Evolutionary conservation across 2,113 vertebrate genomes (phyloP), one percentile per base, ranked within the genome.

Genomic region (Tor tambroides): DNA sequence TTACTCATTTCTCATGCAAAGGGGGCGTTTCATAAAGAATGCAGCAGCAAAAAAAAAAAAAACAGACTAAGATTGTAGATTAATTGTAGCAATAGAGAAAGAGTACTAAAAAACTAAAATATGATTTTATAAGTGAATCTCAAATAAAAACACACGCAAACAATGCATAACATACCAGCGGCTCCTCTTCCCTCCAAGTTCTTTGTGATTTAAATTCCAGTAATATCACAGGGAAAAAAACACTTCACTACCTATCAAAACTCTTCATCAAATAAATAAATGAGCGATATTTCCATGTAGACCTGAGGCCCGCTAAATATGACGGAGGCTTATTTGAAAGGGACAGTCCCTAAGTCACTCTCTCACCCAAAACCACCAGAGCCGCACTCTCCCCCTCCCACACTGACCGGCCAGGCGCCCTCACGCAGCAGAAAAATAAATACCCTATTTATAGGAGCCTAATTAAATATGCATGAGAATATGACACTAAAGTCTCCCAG

Each of bases 401-500:
- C 83, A 85, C 69, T 77, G 38, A 88, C 21, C 51, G 7, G 63
- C 83, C n/a, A 46, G 51, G 30, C 79, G 32, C n/a, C 65, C 56
- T 43, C 46, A 75, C 72, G 74, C 61, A 79, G 63, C 38, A 75
- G 65, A 28, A 78, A 78, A 81, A 82, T 26, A 88, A 81, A 85
- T 85, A 85, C 23, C n/a, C 83, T 74, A 84, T 84, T 84, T 56
- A 74, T 84, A 88, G 85, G 59, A 76, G 15, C 19, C 32, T 49
- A 59, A 81, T 80, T 56, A 80, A 88, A 54, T 85, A 82, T 85
- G 32, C 69, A 88, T 75, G 77, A 79, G 51, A 75, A 41, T 23
- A 76, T 80, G 63, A 80, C 86, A 71, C 71, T 63, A 30, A 83
- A 87, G 78, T 72, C 77, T 61, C 30, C 65, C 71, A 77, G 46